Percentiles rank a stretch among this genome's conserved stretches.
These are phyloP conservation scores for Galaxea fascicularis DNA, from an alignment of 92 coral and sea anemone species.

Conservation along the genomic window DNA sequence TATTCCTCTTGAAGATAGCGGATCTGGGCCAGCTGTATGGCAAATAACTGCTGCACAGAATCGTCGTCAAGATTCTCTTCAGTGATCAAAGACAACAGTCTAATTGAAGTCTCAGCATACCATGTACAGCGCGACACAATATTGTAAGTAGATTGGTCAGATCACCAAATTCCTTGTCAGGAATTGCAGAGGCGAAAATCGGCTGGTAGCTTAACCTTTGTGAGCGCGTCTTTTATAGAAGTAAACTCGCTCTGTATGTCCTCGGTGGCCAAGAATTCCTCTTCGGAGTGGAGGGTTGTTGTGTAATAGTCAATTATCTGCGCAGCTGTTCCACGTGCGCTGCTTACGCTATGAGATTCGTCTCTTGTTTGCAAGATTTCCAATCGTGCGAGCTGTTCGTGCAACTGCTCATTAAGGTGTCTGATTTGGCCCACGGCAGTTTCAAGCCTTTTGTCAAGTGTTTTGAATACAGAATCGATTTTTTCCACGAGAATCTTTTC, in stretches of 20 bases:
- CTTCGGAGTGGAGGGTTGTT: background rate
- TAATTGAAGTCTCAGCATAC: background rate
- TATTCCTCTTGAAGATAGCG: background rate
- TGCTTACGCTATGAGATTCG: constrained; percentile 5
- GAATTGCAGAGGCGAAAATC: background rate
- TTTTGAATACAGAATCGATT: background rate
- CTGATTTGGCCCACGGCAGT: background rate
- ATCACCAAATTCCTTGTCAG: background rate
- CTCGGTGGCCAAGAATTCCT: constrained; percentile 7
- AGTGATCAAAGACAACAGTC: background rate
- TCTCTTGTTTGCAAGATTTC: background rate
- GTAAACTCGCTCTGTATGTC: background rate
- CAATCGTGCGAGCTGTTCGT: background rate
- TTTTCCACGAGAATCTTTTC: background rate
- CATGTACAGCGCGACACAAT: background rate
- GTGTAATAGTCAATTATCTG: constrained; percentile 6
- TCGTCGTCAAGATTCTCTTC: background rate
- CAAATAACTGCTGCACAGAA: background rate
- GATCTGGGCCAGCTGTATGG: background rate
- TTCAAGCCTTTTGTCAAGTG: too few species aligned
- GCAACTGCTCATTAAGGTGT: background rate
- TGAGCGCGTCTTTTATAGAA: background rate
- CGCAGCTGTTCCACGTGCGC: constrained; percentile 7
- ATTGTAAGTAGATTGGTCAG: background rate
- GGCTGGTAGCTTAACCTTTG: background rate